Evolutionary conservation across 1,140 invertebrate genomes (phyloP).

Genomic region (Leptinotarsa undecemlineata): DNA sequence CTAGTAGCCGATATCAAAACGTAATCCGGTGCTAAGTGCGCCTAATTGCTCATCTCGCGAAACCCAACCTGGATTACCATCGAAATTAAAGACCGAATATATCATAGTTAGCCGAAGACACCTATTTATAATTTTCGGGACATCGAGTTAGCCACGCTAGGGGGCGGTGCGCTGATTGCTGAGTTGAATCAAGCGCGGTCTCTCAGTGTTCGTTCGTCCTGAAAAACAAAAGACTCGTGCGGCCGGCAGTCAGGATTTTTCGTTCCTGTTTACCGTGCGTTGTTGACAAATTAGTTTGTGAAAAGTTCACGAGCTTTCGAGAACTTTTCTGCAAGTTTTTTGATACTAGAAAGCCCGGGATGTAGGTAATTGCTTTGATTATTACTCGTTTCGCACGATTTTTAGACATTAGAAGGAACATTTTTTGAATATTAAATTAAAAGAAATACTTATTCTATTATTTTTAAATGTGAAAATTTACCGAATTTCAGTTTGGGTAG

Average conservation of each 20-base stretch:
- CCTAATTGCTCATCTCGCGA: not conserved
- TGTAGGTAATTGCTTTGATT: not conserved
- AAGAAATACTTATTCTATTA: too few species aligned
- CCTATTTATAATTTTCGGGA: not conserved
- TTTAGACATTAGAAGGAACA: too few species aligned
- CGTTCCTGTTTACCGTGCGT: not conserved
- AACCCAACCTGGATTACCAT: not conserved
- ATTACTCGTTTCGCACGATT: not conserved
- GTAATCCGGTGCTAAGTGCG: too few species aligned
- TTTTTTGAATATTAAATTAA: too few species aligned
- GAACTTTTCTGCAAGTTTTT: not conserved
- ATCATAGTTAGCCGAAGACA: slow-evolving; percentile 2
- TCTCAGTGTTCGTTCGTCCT: not conserved
- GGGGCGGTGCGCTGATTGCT: slow-evolving; percentile 4
- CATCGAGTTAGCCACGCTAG: not conserved
- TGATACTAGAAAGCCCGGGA: not conserved
- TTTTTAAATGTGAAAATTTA: too few species aligned
- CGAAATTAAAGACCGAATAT: not conserved
- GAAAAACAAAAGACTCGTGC: not conserved
- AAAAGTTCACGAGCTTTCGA: not conserved
- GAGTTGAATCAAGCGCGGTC: not conserved
- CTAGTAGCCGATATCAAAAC: too few species aligned
- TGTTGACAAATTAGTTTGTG: not conserved
- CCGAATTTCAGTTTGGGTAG: too few species aligned
- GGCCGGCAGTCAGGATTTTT: not conserved